Evolutionary conservation across 2,888 invertebrate species (phyloP).

Genomic region (Alcis repandata): DNA sequence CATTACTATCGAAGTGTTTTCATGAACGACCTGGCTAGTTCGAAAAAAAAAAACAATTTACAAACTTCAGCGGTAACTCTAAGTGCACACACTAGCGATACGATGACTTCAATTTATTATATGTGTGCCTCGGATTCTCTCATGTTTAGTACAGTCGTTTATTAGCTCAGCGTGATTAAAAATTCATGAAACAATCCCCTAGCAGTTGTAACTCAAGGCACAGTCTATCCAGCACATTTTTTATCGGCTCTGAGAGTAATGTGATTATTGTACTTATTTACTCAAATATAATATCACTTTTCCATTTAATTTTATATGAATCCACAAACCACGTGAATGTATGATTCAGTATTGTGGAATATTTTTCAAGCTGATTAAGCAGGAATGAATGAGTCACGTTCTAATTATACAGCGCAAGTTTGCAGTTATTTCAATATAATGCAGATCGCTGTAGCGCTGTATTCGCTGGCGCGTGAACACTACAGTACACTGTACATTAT

Average conservation of each 20-base stretch:
- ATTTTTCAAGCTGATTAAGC: constrained; percentile 19
- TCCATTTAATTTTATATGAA: not conserved
- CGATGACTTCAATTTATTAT: not conserved
- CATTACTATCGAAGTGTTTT: not conserved
- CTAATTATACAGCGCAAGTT: constrained; percentile 20
- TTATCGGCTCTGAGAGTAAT: not conserved
- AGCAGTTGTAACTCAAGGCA: too few relatives aligned
- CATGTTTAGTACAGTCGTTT: not conserved
- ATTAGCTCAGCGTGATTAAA: too few relatives aligned
- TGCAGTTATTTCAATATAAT: constrained; percentile 21
- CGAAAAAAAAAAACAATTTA: too few relatives aligned
- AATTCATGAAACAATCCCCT: too few relatives aligned
- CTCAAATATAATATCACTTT: not conserved
- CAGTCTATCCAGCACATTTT: too few relatives aligned
- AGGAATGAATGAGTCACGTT: constrained; percentile 10
- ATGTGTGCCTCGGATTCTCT: not conserved
- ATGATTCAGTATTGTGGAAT: not conserved
- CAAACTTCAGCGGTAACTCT: too few relatives aligned
- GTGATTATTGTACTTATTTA: too few relatives aligned
- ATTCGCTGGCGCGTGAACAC: not conserved
- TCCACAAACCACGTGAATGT: not conserved
- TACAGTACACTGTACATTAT: not conserved
- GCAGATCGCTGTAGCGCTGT: constrained; percentile 12
- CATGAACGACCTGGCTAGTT: not conserved
- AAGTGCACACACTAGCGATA: too few relatives aligned